Percentiles rank a stretch among this genome's conserved stretches.
phyloP scores from a whole-genome alignment of 2,797 vertebrate species.

The Percopsis omiscomaycus region DNA sequence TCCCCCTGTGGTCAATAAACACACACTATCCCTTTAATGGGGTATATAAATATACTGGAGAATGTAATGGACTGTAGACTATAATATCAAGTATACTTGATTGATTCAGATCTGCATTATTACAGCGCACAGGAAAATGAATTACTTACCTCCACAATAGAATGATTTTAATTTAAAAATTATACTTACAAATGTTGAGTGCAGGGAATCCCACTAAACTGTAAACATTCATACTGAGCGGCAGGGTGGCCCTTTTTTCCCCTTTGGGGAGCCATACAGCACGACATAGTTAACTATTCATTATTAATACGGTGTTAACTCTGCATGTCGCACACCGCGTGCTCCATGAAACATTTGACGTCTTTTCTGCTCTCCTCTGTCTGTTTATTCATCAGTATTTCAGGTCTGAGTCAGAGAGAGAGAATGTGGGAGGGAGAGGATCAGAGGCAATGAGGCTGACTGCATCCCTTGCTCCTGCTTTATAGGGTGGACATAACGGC shows the following conservation, averaged over 20 bases:
- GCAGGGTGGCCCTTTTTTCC: conserved; percentile 31
- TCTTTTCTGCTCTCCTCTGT: conserved; percentile 54
- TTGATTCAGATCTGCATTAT: background rate
- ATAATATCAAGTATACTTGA: too few relatives aligned
- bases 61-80: too few relatives aligned
- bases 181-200: background rate
- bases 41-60: too few relatives aligned
- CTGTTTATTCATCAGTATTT: conserved; percentile 68
- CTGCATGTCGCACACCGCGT: conserved; percentile 47
- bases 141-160: background rate
- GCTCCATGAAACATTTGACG: conserved; percentile 37
- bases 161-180: too few relatives aligned
- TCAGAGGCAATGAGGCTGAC: conserved; percentile 50
- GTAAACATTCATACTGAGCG: conserved; percentile 8
- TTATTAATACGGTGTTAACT: conserved; percentile 39
- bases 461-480: conserved; percentile 57
- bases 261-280: conserved; percentile 46
- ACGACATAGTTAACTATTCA: conserved; percentile 50
- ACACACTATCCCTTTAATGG: too few relatives aligned
- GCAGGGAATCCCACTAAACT: background rate
- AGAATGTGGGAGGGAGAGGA: conserved; percentile 40
- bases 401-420: conserved; percentile 64
- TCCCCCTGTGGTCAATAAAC: too few relatives aligned
- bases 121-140: background rate
- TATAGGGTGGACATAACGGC: conserved; percentile 61